Evolutionary conservation across 2,888 invertebrate species (phyloP).

Genomic region (Panzeria rudis): DNA sequence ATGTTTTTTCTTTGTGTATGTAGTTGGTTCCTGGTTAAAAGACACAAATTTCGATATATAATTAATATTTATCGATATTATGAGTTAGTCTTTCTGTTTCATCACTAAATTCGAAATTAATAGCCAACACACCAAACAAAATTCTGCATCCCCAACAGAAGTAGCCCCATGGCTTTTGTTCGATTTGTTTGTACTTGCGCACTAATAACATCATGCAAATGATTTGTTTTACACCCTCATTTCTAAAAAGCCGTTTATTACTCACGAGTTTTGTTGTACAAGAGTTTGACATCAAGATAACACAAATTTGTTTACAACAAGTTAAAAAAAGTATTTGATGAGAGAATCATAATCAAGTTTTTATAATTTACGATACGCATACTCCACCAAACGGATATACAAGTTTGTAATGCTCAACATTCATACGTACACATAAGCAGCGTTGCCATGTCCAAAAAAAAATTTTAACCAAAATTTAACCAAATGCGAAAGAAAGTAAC

Average conservation of each 20-base stretch:
- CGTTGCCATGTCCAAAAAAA: too few species aligned
- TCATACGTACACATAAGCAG: neutral
- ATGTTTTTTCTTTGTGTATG: too few species aligned
- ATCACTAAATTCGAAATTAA: conserved; percentile 31
- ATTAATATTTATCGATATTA: neutral
- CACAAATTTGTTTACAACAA: neutral
- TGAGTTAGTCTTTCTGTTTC: neutral
- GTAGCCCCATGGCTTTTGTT: conserved; percentile 13
- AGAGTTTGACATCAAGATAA: neutral
- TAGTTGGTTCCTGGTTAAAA: too few species aligned
- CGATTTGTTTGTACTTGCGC: conserved; percentile 74
- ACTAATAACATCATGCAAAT: conserved; percentile 21
- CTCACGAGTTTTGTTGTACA: neutral
- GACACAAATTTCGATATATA: too few species aligned
- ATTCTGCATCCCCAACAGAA: conserved; percentile 2
- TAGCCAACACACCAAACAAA: neutral
- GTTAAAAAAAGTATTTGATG: neutral
- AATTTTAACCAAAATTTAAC: too few species aligned
- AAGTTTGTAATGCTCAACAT: neutral
- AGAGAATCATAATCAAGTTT: conserved; percentile 25
- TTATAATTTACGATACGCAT: conserved; percentile 13
- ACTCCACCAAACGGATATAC: conserved; percentile 4
- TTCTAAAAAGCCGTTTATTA: conserved; percentile 13
- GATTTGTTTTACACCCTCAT: conserved; percentile 36
- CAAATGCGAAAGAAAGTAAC: too few species aligned